These are phyloP conservation scores for Rhopalosiphum maidis DNA, from an alignment of 1,140 invertebrate genomes.

Conservation along the genomic window DNA sequence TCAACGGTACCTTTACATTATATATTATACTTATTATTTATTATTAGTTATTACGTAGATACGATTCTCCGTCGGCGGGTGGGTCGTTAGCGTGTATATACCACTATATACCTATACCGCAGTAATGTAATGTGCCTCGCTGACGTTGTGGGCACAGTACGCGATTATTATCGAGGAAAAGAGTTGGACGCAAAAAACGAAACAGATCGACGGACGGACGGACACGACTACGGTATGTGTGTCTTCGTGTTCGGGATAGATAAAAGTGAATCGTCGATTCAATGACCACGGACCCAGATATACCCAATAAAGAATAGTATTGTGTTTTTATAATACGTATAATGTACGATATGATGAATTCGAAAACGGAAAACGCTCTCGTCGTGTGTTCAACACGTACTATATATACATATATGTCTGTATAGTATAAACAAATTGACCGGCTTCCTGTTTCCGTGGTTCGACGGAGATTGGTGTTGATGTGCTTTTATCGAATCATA, in stretches of 20 bases:
- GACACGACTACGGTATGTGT: background rate
- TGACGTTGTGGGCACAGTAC: background rate
- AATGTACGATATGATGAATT: background rate
- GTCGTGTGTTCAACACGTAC: background rate
- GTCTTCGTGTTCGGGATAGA: background rate
- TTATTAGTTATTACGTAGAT: background rate
- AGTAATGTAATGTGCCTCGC: background rate
- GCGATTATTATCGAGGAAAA: constrained; percentile 9
- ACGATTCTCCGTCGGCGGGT: constrained; percentile 11
- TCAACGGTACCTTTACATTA: constrained; percentile 14
- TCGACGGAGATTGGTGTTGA: constrained; percentile 3
- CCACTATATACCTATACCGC: no score
- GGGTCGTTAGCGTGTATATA: constrained; percentile 30
- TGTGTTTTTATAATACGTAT: no score
- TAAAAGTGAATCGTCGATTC: background rate
- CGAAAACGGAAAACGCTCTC: background rate
- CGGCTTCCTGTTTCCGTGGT: constrained; percentile 46
- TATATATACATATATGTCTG: background rate
- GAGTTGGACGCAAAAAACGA: background rate
- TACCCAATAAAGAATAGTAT: background rate
- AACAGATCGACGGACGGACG: background rate
- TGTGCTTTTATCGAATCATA: constrained; percentile 28
- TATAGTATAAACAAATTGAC: constrained; percentile 49
- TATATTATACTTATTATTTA: constrained; percentile 3
- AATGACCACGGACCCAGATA: background rate